Base-by-base conservation (phyloP, 2,797 vertebrate genomes). In the Pipistrellus pipistrellus region DNA sequence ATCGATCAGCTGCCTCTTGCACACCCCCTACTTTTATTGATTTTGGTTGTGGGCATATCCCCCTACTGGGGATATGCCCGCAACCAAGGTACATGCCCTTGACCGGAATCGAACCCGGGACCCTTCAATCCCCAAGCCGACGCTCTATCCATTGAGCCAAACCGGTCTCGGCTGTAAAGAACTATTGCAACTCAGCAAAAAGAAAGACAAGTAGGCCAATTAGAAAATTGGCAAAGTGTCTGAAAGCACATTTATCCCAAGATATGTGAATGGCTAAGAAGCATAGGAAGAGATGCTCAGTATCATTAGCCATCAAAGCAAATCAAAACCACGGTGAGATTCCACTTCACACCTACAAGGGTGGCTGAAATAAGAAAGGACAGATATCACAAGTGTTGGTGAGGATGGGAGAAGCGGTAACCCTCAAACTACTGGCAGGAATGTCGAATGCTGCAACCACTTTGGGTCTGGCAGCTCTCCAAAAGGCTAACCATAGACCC, bases 121-220 rank as follows among this genome's bases (percentile, higher is more conserved):
- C 35, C 35, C 4, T 35, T 35, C 35, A 35, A 4, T 35, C 35
- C 35, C 35, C 35, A 38, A 38, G 38, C 38, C 5, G 38, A 38
- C 5, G 38, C 38, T 38, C 38, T 38, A 38, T 38, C 4, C 38
- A 38, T 38, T 38, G 38, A 38, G 38, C 38, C 38, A 38, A 38
- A 38, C 38, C 38, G 38, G 38, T 38, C 38, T 38, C 5, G 38
- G 38, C 38, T 44, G 55, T 44, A 94, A 85, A 83, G 59, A 84
- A 64, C 30, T 41, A 32, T 64, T 92, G 32, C 15, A 75, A 44
- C 13, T 85, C 13, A 86, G 55, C 84, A 90, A 81, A 81, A 53
- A 66, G 59, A 59, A 84, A 95, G n/a, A 91, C 32, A 82, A 13
- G 90, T 10, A 76, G 69, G 12, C 48, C 69, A 62, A 15, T 68